phyloP scores from a whole-genome alignment of 2,888 invertebrate species.

The Platynereis dumerilii region DNA sequence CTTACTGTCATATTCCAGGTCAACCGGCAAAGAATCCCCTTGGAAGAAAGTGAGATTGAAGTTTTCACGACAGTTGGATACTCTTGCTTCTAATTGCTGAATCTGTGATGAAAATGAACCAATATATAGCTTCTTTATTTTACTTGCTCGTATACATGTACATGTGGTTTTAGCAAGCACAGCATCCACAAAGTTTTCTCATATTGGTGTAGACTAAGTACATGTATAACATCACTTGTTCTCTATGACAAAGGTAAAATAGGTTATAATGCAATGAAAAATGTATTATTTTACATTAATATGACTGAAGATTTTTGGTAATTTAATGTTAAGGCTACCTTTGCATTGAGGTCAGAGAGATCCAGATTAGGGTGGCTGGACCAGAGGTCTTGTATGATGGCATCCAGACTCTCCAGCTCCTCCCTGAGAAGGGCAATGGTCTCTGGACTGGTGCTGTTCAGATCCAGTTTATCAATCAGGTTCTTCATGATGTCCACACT shows the following conservation, averaged over 20 bases:
- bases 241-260: too few species aligned
- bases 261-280: too few species aligned
- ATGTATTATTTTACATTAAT: too few species aligned
- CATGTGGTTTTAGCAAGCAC: too few species aligned
- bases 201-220: too few species aligned
- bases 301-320: too few species aligned
- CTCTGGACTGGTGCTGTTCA: background rate
- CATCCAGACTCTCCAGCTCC: background rate
- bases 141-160: too few species aligned
- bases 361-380: background rate
- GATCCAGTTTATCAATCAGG: background rate
- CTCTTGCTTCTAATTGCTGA: background rate
- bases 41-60: conserved; percentile 5
- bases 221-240: too few species aligned
- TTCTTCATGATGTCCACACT: background rate
- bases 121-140: too few species aligned
- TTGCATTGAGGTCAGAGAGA: too few species aligned
- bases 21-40: conserved; percentile 5
- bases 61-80: conserved; percentile 6
- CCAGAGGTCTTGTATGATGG: background rate
- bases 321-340: too few species aligned
- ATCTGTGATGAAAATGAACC: conserved; percentile 2
- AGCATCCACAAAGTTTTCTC: too few species aligned
- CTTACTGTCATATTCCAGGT: background rate
- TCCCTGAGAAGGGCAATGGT: background rate